A percentile compares a stretch with the other conserved stretches of the same genome.
These are phyloP conservation scores for Tethya wilhelma DNA, from an alignment of 37 sponge, comb jelly and placozoan species.

Conservation along the genomic window DNA sequence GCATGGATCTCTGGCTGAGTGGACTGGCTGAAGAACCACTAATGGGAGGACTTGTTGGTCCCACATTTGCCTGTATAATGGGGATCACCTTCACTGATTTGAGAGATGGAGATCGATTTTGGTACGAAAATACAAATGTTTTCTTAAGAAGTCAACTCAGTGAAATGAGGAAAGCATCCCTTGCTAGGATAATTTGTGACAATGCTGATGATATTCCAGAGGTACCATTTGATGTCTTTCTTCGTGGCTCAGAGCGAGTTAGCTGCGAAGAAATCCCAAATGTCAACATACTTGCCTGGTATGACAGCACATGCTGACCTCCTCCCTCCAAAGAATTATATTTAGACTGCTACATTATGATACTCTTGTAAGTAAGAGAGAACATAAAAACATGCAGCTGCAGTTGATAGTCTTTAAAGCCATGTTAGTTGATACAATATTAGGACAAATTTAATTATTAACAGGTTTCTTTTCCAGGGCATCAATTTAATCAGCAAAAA, in stretches of 20 bases:
- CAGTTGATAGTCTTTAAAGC: no score
- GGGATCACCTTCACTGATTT: conserved; percentile 72
- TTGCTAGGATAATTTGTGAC: conserved; percentile 84
- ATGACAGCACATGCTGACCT: no score
- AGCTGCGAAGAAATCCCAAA: neutral
- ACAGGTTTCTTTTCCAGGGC: no score
- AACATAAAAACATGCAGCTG: no score
- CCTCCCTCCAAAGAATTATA: no score
- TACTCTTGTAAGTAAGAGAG: no score
- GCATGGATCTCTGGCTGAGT: conserved; percentile 81
- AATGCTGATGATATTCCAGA: conserved; percentile 65
- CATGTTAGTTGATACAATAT: no score
- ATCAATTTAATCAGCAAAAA: no score
- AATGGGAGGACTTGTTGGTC: conserved; percentile 75
- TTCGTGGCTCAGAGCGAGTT: neutral
- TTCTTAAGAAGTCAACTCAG: conserved; percentile 66
- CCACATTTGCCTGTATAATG: conserved; percentile 90
- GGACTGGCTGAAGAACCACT: conserved; percentile 78
- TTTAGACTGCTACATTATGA: no score
- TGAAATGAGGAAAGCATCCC: conserved; percentile 51
- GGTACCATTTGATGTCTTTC: conserved; percentile 69
- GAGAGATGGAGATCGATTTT: conserved; percentile 96
- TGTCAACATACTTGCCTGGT: no score
- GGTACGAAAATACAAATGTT: conserved; percentile 59
- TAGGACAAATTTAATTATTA: no score